Evolutionary conservation across 1,140 invertebrate species (phyloP).

Genomic region (Zaprionus vittiger): DNA sequence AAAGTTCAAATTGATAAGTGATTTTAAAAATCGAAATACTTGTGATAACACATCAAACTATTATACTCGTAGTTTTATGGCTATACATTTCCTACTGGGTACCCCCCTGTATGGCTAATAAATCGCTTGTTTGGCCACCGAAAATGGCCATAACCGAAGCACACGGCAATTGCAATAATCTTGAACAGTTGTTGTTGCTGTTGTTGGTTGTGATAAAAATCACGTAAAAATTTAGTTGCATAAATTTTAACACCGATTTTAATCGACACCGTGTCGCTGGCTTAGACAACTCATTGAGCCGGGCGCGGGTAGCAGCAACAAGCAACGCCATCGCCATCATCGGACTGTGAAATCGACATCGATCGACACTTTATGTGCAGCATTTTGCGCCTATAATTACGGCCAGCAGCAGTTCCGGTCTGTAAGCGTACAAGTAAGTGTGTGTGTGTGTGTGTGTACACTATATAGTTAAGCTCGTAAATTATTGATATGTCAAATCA

Average conservation of each 20-base stretch:
- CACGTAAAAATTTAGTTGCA: slow-evolving; percentile 74
- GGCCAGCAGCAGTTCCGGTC: slow-evolving; percentile 72
- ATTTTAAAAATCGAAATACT: neutral
- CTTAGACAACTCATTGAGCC: slow-evolving; percentile 67
- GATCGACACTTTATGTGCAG: slow-evolving; percentile 62
- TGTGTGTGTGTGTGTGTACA: slow-evolving; percentile 26
- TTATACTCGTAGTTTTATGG: neutral
- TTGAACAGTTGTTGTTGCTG: slow-evolving; percentile 26
- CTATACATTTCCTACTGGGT: slow-evolving; percentile 57
- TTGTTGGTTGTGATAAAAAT: slow-evolving; percentile 60
- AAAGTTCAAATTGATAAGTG: neutral
- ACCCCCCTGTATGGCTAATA: slow-evolving; percentile 43
- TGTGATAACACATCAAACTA: neutral
- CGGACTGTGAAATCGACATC: slow-evolving; percentile 33
- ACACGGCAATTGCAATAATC: slow-evolving; percentile 48
- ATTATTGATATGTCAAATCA: slow-evolving; percentile 80
- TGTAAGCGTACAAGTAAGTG: slow-evolving; percentile 11
- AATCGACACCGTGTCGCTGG: slow-evolving; percentile 67
- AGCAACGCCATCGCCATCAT: neutral
- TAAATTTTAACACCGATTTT: slow-evolving; percentile 83
- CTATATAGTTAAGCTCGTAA: slow-evolving; percentile 71
- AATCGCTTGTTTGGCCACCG: slow-evolving; percentile 70
- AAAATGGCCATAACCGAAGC: slow-evolving; percentile 46
- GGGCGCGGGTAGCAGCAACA: slow-evolving; percentile 16
- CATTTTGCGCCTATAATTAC: slow-evolving; percentile 67